phyloP scores from a whole-genome alignment of 2,113 vertebrate genomes.

The Chaenogobius annularis region DNA sequence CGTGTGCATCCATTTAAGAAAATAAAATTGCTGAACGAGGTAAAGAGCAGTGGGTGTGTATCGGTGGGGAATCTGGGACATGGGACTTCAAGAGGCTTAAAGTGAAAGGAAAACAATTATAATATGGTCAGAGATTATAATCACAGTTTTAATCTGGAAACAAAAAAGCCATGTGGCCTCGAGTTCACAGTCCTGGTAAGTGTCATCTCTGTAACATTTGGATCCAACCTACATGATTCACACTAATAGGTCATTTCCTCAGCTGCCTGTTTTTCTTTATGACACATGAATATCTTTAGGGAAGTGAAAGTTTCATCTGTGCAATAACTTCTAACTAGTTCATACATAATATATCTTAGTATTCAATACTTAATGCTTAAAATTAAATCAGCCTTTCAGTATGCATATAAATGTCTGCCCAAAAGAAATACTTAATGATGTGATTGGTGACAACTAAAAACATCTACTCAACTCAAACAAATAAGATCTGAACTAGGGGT shows the following conservation, averaged over 20 bases:
- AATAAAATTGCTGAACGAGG: no score
- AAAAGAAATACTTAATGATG: conserved; percentile 24
- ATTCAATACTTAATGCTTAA: conserved; percentile 12
- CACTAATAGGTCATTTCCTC: background rate
- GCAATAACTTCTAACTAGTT: conserved; percentile 33
- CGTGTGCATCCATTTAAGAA: no score
- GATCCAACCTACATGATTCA: background rate
- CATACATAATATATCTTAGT: conserved; percentile 35
- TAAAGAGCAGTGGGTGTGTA: no score
- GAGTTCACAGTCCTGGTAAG: background rate
- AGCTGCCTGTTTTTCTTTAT: background rate
- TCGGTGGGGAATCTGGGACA: no score
- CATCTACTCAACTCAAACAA: no score
- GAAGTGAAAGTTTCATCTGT: conserved; percentile 7
- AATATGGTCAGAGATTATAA: no score
- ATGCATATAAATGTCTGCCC: conserved; percentile 37
- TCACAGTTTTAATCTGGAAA: no score
- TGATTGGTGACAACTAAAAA: conserved; percentile 20
- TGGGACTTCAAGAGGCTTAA: no score
- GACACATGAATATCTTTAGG: background rate
- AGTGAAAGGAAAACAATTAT: no score
- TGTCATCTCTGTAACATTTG: background rate
- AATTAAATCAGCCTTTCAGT: conserved; percentile 31
- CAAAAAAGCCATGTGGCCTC: background rate
- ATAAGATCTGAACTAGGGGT: no score